These are phyloP conservation scores for Alectura lathami DNA, from an alignment of 2,113 vertebrate genomes.

Conservation along the genomic window DNA sequence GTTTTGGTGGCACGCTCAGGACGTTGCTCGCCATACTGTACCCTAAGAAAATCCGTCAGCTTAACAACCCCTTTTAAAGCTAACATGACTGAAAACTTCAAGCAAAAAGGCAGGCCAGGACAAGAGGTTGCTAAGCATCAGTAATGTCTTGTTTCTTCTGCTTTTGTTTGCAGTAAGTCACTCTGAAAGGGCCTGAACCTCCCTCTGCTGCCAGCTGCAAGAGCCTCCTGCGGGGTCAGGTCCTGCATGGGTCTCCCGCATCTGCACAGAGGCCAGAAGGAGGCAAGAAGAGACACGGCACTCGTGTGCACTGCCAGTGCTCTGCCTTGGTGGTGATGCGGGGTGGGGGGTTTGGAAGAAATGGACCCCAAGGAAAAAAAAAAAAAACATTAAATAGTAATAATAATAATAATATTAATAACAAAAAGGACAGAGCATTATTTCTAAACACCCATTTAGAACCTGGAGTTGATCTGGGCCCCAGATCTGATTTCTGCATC, in stretches of 20 bases:
- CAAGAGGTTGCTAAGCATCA: slow-evolving; percentile 59
- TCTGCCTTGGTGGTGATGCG: neutral
- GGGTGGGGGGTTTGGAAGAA: neutral
- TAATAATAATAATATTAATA: neutral
- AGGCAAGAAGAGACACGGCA: neutral
- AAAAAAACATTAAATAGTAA: slow-evolving; percentile 66
- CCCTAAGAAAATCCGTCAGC: neutral
- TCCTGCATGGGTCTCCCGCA: too few species aligned
- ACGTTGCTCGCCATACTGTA: slow-evolving; percentile 6
- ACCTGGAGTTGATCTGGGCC: slow-evolving; percentile 48
- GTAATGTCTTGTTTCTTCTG: slow-evolving; percentile 24
- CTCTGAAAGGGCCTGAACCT: slow-evolving; percentile 5
- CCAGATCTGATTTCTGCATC: slow-evolving; percentile 25
- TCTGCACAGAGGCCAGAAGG: neutral
- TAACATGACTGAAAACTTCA: neutral
- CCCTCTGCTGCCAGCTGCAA: slow-evolving; percentile 28
- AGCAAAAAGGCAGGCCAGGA: slow-evolving; percentile 46
- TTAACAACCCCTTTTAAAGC: slow-evolving; percentile 57
- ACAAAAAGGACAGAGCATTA: slow-evolving; percentile 24
- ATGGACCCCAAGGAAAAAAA: slow-evolving; percentile 44
- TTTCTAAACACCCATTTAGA: slow-evolving; percentile 51
- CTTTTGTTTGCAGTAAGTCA: neutral
- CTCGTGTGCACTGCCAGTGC: slow-evolving; percentile 37
- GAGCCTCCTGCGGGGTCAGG: neutral
- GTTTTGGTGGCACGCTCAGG: slow-evolving; percentile 8